phyloP scores from a whole-genome alignment of 2,113 vertebrate genomes.

The Genyomyrus donnyi region DNA sequence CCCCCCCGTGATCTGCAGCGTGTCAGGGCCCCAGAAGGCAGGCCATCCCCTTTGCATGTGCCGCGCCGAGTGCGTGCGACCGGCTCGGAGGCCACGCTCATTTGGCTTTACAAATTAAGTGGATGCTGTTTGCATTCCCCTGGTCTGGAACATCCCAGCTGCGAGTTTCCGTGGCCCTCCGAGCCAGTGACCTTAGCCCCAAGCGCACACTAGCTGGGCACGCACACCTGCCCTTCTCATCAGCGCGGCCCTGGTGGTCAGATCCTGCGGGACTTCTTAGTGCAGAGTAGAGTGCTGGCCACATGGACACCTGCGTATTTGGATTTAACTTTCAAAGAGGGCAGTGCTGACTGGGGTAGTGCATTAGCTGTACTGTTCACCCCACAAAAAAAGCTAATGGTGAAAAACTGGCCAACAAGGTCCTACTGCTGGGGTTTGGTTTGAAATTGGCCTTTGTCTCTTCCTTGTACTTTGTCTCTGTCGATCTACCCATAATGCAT shows the following conservation, averaged over 20 bases:
- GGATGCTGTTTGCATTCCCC: conserved; percentile 39
- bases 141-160: conserved; percentile 9
- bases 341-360: neutral
- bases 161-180: neutral
- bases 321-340: neutral
- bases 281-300: neutral
- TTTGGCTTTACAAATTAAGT: conserved; percentile 39
- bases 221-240: neutral
- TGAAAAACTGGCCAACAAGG: neutral
- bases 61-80: neutral
- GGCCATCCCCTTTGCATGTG: neutral
- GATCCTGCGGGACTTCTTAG: neutral
- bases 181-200: neutral
- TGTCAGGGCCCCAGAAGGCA: neutral
- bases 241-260: neutral
- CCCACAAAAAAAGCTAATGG: neutral
- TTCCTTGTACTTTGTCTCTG: neutral
- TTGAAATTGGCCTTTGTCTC: neutral
- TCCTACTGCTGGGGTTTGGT: neutral
- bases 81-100: conserved; percentile 11
- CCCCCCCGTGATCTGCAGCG: neutral
- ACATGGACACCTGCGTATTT: neutral
- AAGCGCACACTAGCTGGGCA: neutral
- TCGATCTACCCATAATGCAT: neutral
- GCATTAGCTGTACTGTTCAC: neutral